These are phyloP conservation scores for Xenus cinereus DNA, from an alignment of 2,113 vertebrate species.

Conservation along the genomic window DNA sequence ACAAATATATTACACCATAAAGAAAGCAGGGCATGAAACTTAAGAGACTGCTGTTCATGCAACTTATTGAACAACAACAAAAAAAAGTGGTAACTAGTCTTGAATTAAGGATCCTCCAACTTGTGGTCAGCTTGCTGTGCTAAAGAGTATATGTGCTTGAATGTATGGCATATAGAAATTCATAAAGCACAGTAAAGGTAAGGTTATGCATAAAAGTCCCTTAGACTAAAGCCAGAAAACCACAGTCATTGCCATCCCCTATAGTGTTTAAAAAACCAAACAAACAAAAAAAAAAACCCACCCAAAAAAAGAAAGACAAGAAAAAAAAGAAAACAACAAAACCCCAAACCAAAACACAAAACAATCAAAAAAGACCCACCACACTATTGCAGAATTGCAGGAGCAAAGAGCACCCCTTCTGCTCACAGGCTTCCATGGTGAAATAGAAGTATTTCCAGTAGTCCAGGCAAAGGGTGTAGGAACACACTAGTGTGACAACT, in stretches of 20 bases:
- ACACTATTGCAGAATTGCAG: neutral
- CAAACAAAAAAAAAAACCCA: neutral
- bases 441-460: neutral
- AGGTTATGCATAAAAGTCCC: neutral
- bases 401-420: neutral
- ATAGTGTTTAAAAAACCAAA: neutral
- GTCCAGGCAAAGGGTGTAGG: neutral
- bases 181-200: neutral
- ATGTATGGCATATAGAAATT: neutral
- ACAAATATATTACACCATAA: constrained; percentile 76
- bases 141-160: neutral
- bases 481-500: neutral
- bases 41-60: constrained; percentile 53
- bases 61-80: constrained; percentile 34
- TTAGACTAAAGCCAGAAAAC: neutral
- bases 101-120: neutral
- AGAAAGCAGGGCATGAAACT: constrained; percentile 60
- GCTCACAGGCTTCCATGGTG: neutral
- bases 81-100: neutral
- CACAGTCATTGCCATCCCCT: neutral
- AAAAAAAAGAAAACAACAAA: neutral
- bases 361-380: neutral
- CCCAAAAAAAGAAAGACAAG: neutral
- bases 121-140: neutral
- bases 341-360: neutral